A percentile compares a stretch with the other conserved stretches of the same genome.
These are phyloP conservation scores for Calameuta pallipes DNA, from an alignment of 2,888 invertebrate species.

Conservation along the genomic window DNA sequence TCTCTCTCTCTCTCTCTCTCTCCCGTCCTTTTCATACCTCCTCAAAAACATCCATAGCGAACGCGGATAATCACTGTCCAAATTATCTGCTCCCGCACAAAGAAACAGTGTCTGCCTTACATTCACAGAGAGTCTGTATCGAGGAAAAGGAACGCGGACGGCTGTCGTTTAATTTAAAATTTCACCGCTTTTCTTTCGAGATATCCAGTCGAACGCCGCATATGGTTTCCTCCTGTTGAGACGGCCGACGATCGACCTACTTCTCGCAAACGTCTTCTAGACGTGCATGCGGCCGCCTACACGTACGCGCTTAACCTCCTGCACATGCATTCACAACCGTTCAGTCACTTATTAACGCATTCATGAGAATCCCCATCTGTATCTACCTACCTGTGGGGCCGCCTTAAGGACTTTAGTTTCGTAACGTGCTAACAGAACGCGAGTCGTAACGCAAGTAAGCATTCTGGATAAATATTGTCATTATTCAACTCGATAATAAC, in stretches of 20 bases:
- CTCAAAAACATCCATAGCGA: neutral
- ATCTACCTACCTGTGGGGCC: neutral
- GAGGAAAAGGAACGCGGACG: neutral
- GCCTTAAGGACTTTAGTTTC: neutral
- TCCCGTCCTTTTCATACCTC: neutral
- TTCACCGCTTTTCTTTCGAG: conserved; percentile 29
- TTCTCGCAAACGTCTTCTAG: conserved; percentile 22
- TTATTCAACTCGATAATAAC: neutral
- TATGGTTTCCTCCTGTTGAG: conserved; percentile 37
- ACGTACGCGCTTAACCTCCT: neutral
- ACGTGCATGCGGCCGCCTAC: neutral
- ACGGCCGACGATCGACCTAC: conserved; percentile 36
- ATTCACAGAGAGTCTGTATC: neutral
- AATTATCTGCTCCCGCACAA: neutral
- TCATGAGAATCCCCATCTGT: neutral
- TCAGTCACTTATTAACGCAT: neutral
- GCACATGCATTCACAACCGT: neutral
- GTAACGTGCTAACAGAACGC: neutral
- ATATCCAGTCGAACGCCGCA: conserved; percentile 24
- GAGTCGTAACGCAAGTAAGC: neutral
- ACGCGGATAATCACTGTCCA: neutral
- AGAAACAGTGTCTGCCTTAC: neutral
- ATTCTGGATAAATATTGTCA: neutral
- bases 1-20: too few relatives aligned
- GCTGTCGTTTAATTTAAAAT: conserved; percentile 27